Evolutionary conservation across 2,797 vertebrate genomes (phyloP).

Genomic region (Heteromormyrus szaboi): DNA sequence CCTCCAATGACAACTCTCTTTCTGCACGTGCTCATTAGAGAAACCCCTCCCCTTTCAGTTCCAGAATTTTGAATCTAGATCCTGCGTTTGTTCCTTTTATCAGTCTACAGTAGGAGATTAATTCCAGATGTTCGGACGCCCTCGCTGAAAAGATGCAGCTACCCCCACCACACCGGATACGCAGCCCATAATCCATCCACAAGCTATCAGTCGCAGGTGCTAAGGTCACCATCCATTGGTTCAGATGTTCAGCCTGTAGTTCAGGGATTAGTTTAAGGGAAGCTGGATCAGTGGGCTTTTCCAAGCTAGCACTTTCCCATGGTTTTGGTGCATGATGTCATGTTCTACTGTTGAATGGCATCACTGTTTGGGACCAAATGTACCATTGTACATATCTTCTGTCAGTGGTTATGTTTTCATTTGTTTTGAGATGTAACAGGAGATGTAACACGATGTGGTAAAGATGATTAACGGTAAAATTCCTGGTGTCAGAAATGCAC

Average conservation of each 20-base stretch:
- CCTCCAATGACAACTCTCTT: background rate
- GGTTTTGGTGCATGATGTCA: background rate
- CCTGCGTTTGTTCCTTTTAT: background rate
- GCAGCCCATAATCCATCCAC: background rate
- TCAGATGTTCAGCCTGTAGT: background rate
- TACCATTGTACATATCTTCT: background rate
- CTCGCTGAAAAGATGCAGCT: background rate
- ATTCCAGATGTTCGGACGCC: background rate
- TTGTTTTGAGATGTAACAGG: background rate
- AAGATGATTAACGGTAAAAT: background rate
- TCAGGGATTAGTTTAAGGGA: background rate
- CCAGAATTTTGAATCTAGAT: background rate
- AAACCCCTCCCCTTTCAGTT: too few relatives aligned
- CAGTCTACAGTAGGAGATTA: background rate
- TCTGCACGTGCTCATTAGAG: background rate
- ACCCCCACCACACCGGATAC: too few relatives aligned
- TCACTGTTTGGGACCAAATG: background rate
- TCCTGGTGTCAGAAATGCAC: background rate
- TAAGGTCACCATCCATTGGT: background rate
- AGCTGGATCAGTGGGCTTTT: background rate
- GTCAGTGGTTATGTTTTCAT: background rate
- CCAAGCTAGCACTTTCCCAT: background rate
- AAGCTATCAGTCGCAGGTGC: background rate
- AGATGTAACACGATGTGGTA: background rate
- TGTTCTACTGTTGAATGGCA: background rate